Percentiles rank a stretch among this genome's conserved stretches.
Conservation (phyloP, 2,888 invertebrate genomes). For the Patella depressa region DNA sequence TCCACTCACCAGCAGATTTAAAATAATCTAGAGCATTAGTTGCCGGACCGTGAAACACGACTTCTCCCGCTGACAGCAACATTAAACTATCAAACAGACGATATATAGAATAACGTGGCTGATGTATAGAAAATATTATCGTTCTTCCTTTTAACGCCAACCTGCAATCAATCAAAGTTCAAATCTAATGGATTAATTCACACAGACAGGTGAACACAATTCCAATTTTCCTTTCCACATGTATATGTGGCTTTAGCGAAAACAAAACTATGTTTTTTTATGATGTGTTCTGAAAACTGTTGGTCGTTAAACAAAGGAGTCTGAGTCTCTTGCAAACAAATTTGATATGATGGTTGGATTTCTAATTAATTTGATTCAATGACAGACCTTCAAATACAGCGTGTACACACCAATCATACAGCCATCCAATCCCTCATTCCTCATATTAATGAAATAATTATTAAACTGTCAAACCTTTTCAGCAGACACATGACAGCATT, state of each 20-base stretch:
- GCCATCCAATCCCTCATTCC: too few species aligned
- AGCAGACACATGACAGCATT: conserved; percentile 68
- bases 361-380: too few species aligned
- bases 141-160: conserved; percentile 66
- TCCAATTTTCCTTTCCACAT: too few species aligned
- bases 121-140: conserved; percentile 71
- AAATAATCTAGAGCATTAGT: conserved; percentile 63
- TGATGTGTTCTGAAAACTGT: too few species aligned
- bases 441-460: background rate
- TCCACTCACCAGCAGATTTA: conserved; percentile 55
- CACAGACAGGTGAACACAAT: too few species aligned
- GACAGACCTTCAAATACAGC: background rate
- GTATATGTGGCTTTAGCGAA: too few species aligned
- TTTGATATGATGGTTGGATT: too few species aligned
- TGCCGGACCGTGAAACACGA: conserved; percentile 67
- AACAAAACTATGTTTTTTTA: too few species aligned
- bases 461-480: conserved; percentile 51
- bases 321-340: too few species aligned
- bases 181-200: too few species aligned
- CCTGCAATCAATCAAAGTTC: conserved; percentile 42
- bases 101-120: conserved; percentile 70
- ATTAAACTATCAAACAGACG: conserved; percentile 67
- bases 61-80: conserved; percentile 64
- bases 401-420: background rate
- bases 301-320: too few species aligned